These are phyloP conservation scores for Sternotherus odoratus DNA, from an alignment of 2,797 vertebrate genomes.

Conservation along the genomic window DNA sequence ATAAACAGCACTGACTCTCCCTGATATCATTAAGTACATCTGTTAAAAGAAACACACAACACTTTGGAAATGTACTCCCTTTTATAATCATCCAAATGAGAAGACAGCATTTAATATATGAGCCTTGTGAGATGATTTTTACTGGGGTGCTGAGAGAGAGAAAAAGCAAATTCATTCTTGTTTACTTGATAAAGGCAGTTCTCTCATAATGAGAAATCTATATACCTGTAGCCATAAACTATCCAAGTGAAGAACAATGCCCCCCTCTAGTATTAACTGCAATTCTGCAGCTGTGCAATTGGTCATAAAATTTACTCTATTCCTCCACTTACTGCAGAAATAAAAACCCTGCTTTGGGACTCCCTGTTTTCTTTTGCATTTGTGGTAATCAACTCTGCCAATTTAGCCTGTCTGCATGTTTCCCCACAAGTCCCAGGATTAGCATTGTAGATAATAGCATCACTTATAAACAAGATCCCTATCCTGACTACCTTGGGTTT, in stretches of 20 bases:
- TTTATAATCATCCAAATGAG: not conserved
- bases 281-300: not conserved
- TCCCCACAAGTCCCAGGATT: not conserved
- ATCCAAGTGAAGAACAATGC: not conserved
- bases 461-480: not conserved
- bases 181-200: not conserved
- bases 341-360: accelerated
- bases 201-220: not conserved
- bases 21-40: not conserved
- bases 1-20: not conserved
- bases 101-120: not conserved
- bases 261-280: not conserved
- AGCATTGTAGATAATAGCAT: not conserved
- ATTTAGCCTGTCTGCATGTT: not conserved
- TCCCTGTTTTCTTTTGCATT: not conserved
- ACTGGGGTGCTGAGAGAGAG: not conserved
- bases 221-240: not conserved
- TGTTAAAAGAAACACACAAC: not conserved
- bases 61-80: not conserved
- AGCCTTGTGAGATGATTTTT: not conserved
- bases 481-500: not conserved
- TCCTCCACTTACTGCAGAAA: not conserved
- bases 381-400: not conserved
- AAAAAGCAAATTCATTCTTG: not conserved
- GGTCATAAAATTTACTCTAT: not conserved